A percentile compares a stretch with the other conserved stretches of the same genome.
Conservation (phyloP, 2,888 invertebrate species). For the Autographa pulchrina region DNA sequence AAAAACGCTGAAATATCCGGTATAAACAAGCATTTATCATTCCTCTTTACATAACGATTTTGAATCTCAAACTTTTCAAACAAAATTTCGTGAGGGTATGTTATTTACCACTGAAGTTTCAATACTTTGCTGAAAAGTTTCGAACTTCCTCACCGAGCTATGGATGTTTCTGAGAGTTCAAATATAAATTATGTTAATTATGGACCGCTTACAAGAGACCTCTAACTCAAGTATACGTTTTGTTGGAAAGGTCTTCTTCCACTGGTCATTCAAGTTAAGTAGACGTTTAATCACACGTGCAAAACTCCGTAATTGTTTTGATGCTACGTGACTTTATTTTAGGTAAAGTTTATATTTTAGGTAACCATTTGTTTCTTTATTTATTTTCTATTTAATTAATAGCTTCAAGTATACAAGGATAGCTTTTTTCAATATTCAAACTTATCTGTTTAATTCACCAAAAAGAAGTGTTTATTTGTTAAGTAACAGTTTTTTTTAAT, state of each 20-base stretch:
- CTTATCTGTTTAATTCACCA: no score
- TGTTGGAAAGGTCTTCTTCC: background rate
- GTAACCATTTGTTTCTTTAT: background rate
- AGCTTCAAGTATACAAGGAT: no score
- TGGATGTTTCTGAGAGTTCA: constrained; percentile 40
- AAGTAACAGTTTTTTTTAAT: no score
- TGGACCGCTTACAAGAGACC: constrained; percentile 5
- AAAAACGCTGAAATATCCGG: background rate
- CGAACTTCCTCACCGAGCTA: constrained; percentile 37
- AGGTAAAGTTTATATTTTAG: background rate
- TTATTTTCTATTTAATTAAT: no score
- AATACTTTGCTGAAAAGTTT: constrained; percentile 44
- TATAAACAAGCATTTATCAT: background rate
- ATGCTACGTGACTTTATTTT: constrained; percentile 14
- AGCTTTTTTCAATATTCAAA: no score
- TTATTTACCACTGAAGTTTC: constrained; percentile 49
- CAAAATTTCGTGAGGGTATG: constrained; percentile 33
- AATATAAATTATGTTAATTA: constrained; percentile 40
- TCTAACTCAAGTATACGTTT: background rate
- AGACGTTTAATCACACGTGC: constrained; percentile 34
- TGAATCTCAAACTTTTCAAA: constrained; percentile 21
- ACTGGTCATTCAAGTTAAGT: constrained; percentile 8
- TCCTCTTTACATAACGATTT: constrained; percentile 18
- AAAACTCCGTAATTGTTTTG: constrained; percentile 30
- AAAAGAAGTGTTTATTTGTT: no score